A percentile compares a stretch with the other conserved stretches of the same genome.
phyloP scores from a whole-genome alignment of 2,113 vertebrate genomes.

The Dasypus novemcinctus region DNA sequence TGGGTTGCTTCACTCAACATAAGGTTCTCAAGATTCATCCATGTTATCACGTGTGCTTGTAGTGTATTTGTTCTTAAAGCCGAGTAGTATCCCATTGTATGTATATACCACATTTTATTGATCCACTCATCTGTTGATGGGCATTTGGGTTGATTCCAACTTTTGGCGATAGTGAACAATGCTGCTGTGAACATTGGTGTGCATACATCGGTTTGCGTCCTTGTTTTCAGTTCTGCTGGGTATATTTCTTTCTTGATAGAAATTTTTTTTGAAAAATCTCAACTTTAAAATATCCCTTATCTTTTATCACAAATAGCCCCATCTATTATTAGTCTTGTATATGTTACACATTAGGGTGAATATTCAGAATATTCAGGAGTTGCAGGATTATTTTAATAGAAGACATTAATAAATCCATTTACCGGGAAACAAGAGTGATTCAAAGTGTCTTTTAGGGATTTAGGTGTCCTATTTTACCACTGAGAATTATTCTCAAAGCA shows the following conservation, averaged over 20 bases:
- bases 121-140: too few relatives aligned
- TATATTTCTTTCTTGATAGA: background rate
- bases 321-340: background rate
- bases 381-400: constrained; percentile 21
- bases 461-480: constrained; percentile 44
- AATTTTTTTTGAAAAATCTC: constrained; percentile 24
- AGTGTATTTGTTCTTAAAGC: too few relatives aligned
- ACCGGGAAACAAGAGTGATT: background rate
- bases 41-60: too few relatives aligned
- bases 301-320: background rate
- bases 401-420: background rate
- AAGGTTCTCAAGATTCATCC: too few relatives aligned
- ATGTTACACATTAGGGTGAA: background rate
- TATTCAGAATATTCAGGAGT: background rate
- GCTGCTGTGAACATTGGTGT: too few relatives aligned
- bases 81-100: too few relatives aligned
- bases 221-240: too few relatives aligned
- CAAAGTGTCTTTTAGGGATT: constrained; percentile 9
- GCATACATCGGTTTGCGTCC: too few relatives aligned
- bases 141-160: too few relatives aligned
- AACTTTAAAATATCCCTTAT: constrained; percentile 13
- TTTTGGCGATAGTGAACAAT: too few relatives aligned
- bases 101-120: too few relatives aligned
- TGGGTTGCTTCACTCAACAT: too few relatives aligned
- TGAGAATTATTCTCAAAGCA: constrained; percentile 62